Percentiles rank a stretch among this genome's conserved stretches.
These are phyloP conservation scores for Cairina moschata DNA, from an alignment of 2,113 vertebrate genomes.

Conservation along the genomic window DNA sequence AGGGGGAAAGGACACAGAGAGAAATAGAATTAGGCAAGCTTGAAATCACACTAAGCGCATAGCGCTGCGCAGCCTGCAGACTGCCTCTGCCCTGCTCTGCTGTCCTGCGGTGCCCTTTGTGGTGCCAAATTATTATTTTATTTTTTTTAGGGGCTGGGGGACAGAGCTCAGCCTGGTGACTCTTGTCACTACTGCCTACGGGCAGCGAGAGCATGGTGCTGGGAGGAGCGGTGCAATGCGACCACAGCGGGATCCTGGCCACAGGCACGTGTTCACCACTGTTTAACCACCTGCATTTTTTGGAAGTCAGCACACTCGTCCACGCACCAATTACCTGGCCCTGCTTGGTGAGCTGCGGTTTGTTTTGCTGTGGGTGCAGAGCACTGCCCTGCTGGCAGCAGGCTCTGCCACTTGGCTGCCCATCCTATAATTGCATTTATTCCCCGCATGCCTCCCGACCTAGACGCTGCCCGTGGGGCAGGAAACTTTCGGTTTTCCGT, in stretches of 20 bases:
- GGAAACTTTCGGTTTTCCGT: neutral
- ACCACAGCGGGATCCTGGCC: too few species aligned
- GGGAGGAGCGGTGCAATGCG: too few species aligned
- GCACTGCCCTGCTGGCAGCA: neutral
- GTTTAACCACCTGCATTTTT: neutral
- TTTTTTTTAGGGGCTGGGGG: too few species aligned
- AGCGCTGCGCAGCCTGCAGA: too few species aligned
- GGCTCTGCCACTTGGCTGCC: neutral
- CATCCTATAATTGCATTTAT: neutral
- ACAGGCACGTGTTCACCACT: neutral
- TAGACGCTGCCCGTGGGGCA: neutral
- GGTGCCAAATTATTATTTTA: too few species aligned
- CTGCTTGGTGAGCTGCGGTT: neutral
- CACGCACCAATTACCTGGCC: neutral
- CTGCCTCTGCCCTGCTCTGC: too few species aligned
- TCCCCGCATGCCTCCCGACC: fast-evolving
- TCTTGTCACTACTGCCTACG: too few species aligned
- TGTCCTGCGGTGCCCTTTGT: too few species aligned
- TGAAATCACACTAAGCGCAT: neutral
- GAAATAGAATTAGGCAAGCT: neutral
- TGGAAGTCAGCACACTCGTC: slow-evolving; percentile 6
- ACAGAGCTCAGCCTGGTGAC: too few species aligned
- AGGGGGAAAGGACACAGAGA: neutral
- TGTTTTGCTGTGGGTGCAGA: neutral
- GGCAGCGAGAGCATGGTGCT: too few species aligned